Percentiles rank a stretch among this genome's conserved stretches.
phyloP scores from a whole-genome alignment of 2,797 vertebrate species.

The Hapalemur alaotrensis region DNA sequence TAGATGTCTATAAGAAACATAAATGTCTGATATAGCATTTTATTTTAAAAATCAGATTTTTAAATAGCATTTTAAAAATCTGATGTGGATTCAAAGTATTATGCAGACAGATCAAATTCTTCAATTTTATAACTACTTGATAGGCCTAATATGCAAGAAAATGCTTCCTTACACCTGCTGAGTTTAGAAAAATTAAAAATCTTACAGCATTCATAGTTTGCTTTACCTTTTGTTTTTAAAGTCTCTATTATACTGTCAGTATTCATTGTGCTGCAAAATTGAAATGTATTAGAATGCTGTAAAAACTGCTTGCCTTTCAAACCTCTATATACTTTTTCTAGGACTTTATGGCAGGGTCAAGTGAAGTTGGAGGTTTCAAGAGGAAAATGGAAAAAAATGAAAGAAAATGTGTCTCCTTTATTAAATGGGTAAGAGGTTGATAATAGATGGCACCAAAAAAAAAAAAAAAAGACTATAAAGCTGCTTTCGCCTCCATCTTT shows the following conservation, averaged over 20 bases:
- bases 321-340: conserved; percentile 21
- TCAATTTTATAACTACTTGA: conserved; percentile 66
- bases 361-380: conserved; percentile 53
- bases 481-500: conserved; percentile 29
- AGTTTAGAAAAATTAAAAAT: conserved; percentile 58
- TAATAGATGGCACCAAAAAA: not conserved
- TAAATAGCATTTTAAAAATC: not conserved
- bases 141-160: not conserved
- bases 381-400: conserved; percentile 10
- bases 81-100: conserved; percentile 36
- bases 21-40: not conserved
- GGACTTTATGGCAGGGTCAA: conserved; percentile 42
- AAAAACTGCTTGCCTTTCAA: conserved; percentile 40
- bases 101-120: conserved; percentile 42
- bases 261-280: conserved; percentile 49
- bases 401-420: conserved; percentile 53
- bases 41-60: conserved; percentile 48
- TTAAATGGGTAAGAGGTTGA: conserved; percentile 30
- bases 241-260: conserved; percentile 60
- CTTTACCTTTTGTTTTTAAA: conserved; percentile 68
- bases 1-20: not conserved
- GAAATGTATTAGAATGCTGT: conserved; percentile 51
- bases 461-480: not conserved
- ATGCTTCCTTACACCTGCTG: conserved; percentile 58
- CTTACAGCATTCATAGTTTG: conserved; percentile 59